These are phyloP conservation scores for Holothuria scabra DNA, from an alignment of 53 echinoderm and acorn worm species.

Conservation along the genomic window DNA sequence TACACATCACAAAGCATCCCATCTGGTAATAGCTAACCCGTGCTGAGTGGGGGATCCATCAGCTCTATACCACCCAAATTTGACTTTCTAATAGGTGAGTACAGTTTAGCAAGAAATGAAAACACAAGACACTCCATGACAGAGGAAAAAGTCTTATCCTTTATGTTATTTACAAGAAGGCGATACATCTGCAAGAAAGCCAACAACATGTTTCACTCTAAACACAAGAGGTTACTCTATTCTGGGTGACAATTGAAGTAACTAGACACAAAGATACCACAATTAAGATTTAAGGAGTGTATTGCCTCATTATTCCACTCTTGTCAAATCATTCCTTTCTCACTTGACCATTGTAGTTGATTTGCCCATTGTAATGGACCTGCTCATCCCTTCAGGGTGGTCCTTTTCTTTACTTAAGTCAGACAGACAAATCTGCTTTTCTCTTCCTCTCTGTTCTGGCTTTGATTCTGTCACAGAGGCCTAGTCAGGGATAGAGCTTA, in stretches of 20 bases:
- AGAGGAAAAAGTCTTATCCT: no score
- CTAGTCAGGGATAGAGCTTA: no score
- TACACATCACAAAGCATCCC: not conserved
- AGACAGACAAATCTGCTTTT: not conserved
- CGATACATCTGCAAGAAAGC: not conserved
- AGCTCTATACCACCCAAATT: constrained; percentile 25
- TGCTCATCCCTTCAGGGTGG: constrained; percentile 8
- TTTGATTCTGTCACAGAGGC: not conserved
- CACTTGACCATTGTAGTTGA: constrained; percentile 8
- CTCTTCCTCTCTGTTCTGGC: not conserved
- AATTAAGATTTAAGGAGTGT: constrained; percentile 22
- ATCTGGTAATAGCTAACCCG: not conserved
- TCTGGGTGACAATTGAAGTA: constrained; percentile 12
- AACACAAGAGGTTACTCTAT: constrained; percentile 4
- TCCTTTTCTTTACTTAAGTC: not conserved
- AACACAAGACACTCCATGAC: not conserved
- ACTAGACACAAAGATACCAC: not conserved
- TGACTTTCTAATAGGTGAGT: constrained; percentile 29
- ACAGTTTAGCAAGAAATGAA: not conserved
- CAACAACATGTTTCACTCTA: constrained; percentile 31
- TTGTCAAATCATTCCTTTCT: constrained; percentile 33
- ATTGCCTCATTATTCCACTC: constrained; percentile 27
- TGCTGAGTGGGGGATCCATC: constrained; percentile 20
- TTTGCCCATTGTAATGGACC: constrained; percentile 26
- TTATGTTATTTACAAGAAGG: no score